Evolutionary conservation across 2,797 vertebrate genomes (phyloP), one percentile per base, ranked within the genome.

Genomic region (Scarus forsteni): DNA sequence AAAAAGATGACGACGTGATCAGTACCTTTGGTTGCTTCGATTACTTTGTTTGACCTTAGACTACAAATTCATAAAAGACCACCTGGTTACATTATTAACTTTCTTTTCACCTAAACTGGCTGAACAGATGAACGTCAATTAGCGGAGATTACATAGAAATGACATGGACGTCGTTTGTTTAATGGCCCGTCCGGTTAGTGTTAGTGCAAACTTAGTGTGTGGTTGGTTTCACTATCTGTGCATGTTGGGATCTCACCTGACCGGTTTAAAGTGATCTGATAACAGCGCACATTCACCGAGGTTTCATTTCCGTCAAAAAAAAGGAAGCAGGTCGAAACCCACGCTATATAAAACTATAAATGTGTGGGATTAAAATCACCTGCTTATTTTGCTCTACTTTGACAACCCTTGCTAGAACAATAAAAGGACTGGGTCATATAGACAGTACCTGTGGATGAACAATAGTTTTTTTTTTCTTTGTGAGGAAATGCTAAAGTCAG

Each of bases 221-320:
- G 1, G 5, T 3, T 5, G 13, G 15, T n/a, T 16, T 59, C 39
- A 51, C 74, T 67, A 49, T 62, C 58, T 82, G 73, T 59, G 66
- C 52, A 27, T 0, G n/a, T 51, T 66, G 18, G 67, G 75, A 79
- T 69, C 89, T 92, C 88, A 84, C 92, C 88, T 84, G 85, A 94
- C 92, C 90, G 90, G 92, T 94, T 91, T 88, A 52, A 19, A 60
- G 52, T 8, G 66, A 77, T 73, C 58, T 69, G 19, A n/a, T 12
- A 66, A n/a, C 58, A 67, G 60, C 44, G 16, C 66, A 42, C 18
- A 75, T 65, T 57, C 70, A 68, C 52, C 11, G 27, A 42, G 78
- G 80, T 85, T 88, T 85, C 79, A 78, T 58, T 88, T 89, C 81
- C 66, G 73, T 73, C 10, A 60, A 6, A 58, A 77, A 77, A 27